These are phyloP conservation scores for Pelagia noctiluca DNA, from an alignment of 30 jellyfish, hydroid and myxozoan species.

Conservation along the genomic window DNA sequence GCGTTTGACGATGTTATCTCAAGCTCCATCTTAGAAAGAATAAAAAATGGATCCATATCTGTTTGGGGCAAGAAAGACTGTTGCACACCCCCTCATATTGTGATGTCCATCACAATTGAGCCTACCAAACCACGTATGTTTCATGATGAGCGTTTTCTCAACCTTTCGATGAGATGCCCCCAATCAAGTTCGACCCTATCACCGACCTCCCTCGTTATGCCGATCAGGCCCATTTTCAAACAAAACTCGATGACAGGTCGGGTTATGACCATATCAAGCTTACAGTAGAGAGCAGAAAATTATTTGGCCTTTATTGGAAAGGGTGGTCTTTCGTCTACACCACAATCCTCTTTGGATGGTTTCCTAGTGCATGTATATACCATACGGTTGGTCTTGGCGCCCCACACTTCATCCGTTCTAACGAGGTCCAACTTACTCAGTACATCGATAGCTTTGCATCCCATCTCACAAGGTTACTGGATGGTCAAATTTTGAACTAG, in stretches of 20 bases:
- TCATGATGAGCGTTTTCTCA: not conserved
- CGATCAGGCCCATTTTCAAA: not conserved
- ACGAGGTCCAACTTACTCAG: not conserved
- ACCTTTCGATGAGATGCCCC: not conserved
- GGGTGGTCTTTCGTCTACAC: not conserved
- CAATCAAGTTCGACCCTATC: slow-evolving; percentile 4
- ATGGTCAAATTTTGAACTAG: not conserved
- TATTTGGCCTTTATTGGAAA: not conserved
- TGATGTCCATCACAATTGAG: slow-evolving; percentile 3
- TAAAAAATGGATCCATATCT: not conserved
- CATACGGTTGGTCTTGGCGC: not conserved
- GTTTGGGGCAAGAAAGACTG: not conserved
- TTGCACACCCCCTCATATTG: not conserved
- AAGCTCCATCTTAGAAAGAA: not conserved
- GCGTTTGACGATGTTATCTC: not conserved
- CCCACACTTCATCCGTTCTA: not conserved
- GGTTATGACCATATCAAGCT: not conserved
- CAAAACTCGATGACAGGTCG: not conserved
- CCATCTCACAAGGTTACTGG: not conserved
- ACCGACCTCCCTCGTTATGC: slow-evolving; percentile 28
- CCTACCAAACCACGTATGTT: slow-evolving; percentile 29
- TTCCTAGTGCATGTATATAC: not conserved
- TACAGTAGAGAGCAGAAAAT: not conserved
- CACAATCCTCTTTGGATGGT: not conserved
- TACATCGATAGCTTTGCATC: not conserved